Base-by-base conservation (phyloP, 92 coral and sea anemone genomes). In the Porites cylindrica region DNA sequence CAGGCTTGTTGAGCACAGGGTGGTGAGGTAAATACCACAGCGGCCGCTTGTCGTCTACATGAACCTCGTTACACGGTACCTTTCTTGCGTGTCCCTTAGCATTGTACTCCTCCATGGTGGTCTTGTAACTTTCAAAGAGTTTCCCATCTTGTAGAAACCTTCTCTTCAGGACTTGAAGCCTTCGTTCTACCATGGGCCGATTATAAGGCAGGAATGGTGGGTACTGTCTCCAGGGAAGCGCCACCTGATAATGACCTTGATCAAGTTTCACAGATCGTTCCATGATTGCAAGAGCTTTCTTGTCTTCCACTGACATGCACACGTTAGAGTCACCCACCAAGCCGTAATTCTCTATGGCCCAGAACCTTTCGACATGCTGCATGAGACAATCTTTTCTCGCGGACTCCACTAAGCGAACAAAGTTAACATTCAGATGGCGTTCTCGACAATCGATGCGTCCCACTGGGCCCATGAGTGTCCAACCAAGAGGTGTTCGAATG, bases 181-280 rank as follows among this genome's bases (percentile, higher is more conserved):
- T 61, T 3, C 75, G 79, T 76, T 73, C 83, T 5, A 88, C 91
- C 74, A 85, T 70, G 18, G 9, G 19, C 14, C 79, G 81, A 54
- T 90, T 85, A 76, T 85, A 64, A 6, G 93, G 83, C 51, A 90
- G 59, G 19, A 62, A 19, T 14, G 72, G 63, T 51, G 3, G 12
- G n/a, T 61, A 32, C 59, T 64, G 10, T 84, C 69, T 83, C 85
- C 87, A 74, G 14, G 89, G n/a, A n/a, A 89, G 61, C 0, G 89
- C 76, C 8, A 89, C 59, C 60, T 89, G 81, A 75, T 69, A 89
- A 72, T 84, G 87, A 8, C 89, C 92, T 16, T 85, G 82, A 21
- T 20, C 85, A 13, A 77, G 29, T 60, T 53, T 70, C 9, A 60
- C 76, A 18, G 86, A 66, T 6, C 7, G 51, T 51, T 81, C 83